Evolutionary conservation across 2,113 vertebrate species (phyloP), one percentile per base, ranked within the genome.

Genomic region (Pitta sordida): DNA sequence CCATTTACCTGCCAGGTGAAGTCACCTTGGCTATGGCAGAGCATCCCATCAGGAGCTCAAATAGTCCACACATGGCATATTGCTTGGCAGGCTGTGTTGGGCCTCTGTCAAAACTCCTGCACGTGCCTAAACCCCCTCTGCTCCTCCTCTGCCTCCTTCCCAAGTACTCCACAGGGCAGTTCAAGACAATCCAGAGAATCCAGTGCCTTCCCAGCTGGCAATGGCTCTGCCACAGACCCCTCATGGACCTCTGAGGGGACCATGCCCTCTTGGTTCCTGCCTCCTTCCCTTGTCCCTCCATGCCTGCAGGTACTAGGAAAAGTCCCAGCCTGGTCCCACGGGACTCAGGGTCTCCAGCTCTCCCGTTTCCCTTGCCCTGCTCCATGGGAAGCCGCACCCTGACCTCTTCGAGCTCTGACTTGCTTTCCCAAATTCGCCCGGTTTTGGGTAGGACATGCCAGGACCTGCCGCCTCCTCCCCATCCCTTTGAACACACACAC

Each of bases 401-500:
- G 90, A 91, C 90, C 88, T 43, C 84, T 65, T 96, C 94, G 26
- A 96, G 95, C 94, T 90, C 55, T 1, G 48, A 93, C 96, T 96
- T 94, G 95, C 81, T 68, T 65, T 65, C 64, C 83, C 71, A 59
- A 91, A 79, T 62, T 18, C 10, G 7, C 51, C 76, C 17, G 77
- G 81, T 77, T 83, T 30, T 17, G 81, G 89, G 83, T 44, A 44
- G 65, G 80, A 85, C 94, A 10, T 90, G 97, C 92, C 2, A 6
- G 41, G 93, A 52, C 97, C 96, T 97, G 96, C 89, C 1, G 1
- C 84, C 89, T 88, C 65, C 86, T 95, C 93, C 63, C 81, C 3
- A 2, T 60, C 46, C 84, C 94, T 96, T 95, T 91, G 92, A 96
- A 93, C 80, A 53, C 52, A 34, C 64, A 49, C 91, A 92, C 85